phyloP scores from a whole-genome alignment of 2,113 vertebrate genomes.

The Pedetes capensis region DNA sequence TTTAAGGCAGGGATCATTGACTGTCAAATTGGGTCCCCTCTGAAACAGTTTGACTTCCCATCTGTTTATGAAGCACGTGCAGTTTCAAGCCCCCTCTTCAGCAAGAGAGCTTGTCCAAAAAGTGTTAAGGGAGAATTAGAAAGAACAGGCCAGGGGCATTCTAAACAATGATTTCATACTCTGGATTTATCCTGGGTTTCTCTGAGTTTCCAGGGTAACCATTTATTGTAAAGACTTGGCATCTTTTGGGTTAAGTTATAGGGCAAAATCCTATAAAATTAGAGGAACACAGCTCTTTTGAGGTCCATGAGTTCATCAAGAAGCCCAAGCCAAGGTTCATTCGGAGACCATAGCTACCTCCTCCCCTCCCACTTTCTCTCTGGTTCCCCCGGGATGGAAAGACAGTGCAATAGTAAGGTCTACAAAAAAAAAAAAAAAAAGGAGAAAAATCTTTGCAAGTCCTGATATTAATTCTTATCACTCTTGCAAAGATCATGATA shows the following conservation, averaged over 20 bases:
- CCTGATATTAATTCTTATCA: conserved; percentile 17
- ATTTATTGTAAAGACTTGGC: conserved; percentile 68
- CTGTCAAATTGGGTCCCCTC: background rate
- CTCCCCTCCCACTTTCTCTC: background rate
- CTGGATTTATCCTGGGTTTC: conserved; percentile 68
- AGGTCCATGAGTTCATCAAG: background rate
- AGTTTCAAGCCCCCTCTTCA: conserved; percentile 45
- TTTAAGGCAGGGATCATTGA: background rate
- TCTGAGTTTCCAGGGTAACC: conserved; percentile 70
- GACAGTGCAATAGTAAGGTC: background rate
- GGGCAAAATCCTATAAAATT: conserved; percentile 50
- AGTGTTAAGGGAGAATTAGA: conserved; percentile 48
- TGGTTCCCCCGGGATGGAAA: background rate
- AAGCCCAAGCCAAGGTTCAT: background rate
- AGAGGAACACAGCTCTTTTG: conserved; percentile 22
- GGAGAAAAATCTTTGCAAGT: background rate
- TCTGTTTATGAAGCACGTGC: conserved; percentile 13
- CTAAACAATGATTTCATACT: conserved; percentile 77
- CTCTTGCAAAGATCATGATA: background rate
- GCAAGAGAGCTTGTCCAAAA: conserved; percentile 56
- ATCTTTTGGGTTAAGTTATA: conserved; percentile 73
- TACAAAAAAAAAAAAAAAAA: background rate
- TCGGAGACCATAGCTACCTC: background rate
- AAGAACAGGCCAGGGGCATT: conserved; percentile 62
- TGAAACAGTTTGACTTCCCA: background rate